phyloP scores from a whole-genome alignment of 2,797 vertebrate species.

The Limosa lapponica region DNA sequence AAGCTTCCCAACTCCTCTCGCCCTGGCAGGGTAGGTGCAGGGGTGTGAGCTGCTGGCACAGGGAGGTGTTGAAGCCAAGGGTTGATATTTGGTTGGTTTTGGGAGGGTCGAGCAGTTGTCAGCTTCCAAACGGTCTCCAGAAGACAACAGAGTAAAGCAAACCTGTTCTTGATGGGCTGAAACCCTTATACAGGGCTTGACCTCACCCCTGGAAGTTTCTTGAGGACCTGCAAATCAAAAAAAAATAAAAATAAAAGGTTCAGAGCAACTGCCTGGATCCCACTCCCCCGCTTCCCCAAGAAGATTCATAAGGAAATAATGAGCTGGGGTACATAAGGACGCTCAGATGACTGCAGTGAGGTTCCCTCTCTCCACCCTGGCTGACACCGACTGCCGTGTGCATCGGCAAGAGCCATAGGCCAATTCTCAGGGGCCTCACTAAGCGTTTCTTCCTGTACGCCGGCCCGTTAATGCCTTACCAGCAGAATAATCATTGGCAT shows the following conservation, averaged over 20 bases:
- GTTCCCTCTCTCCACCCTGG: not conserved
- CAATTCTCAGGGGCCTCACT: not conserved
- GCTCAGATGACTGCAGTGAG: not conserved
- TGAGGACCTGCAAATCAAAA: not conserved
- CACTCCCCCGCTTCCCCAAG: not conserved
- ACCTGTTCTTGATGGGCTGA: not conserved
- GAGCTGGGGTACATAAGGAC: not conserved
- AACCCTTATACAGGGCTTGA: not conserved
- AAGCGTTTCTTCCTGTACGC: not conserved
- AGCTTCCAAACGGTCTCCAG: not conserved
- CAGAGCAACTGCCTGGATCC: not conserved
- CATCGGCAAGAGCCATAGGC: not conserved
- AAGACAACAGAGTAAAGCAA: not conserved
- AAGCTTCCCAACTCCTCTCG: not conserved
- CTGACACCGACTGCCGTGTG: not conserved
- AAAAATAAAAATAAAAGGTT: not conserved
- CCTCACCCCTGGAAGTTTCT: not conserved
- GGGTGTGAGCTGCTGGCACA: not conserved
- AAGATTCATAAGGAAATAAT: not conserved
- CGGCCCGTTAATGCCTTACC: not conserved
- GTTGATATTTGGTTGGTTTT: not conserved
- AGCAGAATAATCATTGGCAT: conserved; percentile 18
- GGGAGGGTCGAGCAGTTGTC: not conserved
- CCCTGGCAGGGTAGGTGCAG: not conserved
- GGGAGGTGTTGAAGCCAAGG: not conserved